Percentiles rank a stretch among this genome's conserved stretches.
Conservation (phyloP, 1,140 invertebrate genomes). For the Latrodectus geometricus region DNA sequence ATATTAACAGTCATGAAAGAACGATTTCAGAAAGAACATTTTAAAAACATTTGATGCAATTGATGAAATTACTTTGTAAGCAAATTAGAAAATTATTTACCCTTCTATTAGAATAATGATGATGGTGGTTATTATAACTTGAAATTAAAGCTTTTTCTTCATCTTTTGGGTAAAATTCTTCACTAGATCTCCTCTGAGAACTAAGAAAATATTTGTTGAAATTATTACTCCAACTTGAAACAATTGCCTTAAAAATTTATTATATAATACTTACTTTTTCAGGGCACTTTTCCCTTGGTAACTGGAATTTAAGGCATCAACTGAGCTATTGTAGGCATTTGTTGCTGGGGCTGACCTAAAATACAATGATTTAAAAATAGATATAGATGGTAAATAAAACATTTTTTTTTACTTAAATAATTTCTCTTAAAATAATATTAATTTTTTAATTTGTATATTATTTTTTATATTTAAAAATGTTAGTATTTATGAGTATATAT, state of each 20-base stretch:
- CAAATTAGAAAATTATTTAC: conserved; percentile 11
- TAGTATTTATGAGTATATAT: too few species aligned
- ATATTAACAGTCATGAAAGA: too few species aligned
- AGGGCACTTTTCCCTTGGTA: conserved; percentile 34
- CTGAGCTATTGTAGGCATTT: conserved; percentile 29
- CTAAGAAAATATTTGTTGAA: conserved; percentile 12
- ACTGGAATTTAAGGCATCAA: neutral
- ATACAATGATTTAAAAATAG: neutral
- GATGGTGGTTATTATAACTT: conserved; percentile 48
- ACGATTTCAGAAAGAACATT: too few species aligned
- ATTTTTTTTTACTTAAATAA: too few species aligned
- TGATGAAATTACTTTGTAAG: neutral
- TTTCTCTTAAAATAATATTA: too few species aligned
- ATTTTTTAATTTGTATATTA: too few species aligned
- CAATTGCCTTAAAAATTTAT: too few species aligned
- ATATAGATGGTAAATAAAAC: neutral
- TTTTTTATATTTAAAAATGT: too few species aligned
- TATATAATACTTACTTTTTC: conserved; percentile 27
- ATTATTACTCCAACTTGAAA: neutral
- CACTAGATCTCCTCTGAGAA: conserved; percentile 25
- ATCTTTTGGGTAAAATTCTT: conserved; percentile 50
- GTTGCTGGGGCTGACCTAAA: conserved; percentile 24
- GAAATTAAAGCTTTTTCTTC: conserved; percentile 44
- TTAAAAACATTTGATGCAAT: too few species aligned
- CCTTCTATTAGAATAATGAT: conserved; percentile 35